A percentile compares a stretch with the other conserved stretches of the same genome.
Conservation (phyloP, 2,797 vertebrate genomes). For the Sus cebifrons region DNA sequence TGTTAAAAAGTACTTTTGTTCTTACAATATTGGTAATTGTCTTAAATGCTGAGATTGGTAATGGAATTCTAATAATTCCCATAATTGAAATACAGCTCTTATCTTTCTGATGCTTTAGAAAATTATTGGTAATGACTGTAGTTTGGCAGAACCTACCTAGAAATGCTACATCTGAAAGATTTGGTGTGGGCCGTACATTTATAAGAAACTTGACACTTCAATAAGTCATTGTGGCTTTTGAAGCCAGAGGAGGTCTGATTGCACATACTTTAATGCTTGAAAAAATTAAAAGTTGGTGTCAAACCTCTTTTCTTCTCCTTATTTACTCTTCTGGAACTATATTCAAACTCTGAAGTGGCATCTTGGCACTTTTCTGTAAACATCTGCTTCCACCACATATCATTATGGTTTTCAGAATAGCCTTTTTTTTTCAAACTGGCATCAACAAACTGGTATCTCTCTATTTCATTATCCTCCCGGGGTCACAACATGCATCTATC, state of each 20-base stretch:
- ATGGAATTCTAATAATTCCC: conserved; percentile 54
- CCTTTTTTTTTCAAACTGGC: conserved; percentile 36
- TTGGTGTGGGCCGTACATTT: conserved; percentile 36
- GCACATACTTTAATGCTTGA: conserved; percentile 27
- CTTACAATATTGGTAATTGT: conserved; percentile 65
- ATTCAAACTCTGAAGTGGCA: conserved; percentile 50
- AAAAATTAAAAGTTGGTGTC: conserved; percentile 14
- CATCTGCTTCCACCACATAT: conserved; percentile 34
- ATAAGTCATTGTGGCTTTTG: conserved; percentile 32
- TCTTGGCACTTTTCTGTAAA: conserved; percentile 47
- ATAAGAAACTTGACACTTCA: conserved; percentile 53
- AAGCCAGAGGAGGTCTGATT: conserved; percentile 58
- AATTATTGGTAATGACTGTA: conserved; percentile 22
- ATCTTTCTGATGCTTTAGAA: conserved; percentile 61
- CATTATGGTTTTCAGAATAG: conserved; percentile 54
- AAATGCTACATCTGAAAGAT: conserved; percentile 32
- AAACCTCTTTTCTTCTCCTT: conserved; percentile 46
- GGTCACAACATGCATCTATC: conserved; percentile 45
- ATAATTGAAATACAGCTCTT: conserved; percentile 64
- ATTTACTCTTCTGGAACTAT: conserved; percentile 32
- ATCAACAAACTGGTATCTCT: conserved; percentile 28
- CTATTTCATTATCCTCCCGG: conserved; percentile 42
- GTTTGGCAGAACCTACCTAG: conserved; percentile 18
- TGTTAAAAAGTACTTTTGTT: conserved; percentile 69
- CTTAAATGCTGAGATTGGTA: conserved; percentile 53